phyloP scores from a whole-genome alignment of 2,113 vertebrate genomes.

The Rhegmatorhina hoffmannsi region DNA sequence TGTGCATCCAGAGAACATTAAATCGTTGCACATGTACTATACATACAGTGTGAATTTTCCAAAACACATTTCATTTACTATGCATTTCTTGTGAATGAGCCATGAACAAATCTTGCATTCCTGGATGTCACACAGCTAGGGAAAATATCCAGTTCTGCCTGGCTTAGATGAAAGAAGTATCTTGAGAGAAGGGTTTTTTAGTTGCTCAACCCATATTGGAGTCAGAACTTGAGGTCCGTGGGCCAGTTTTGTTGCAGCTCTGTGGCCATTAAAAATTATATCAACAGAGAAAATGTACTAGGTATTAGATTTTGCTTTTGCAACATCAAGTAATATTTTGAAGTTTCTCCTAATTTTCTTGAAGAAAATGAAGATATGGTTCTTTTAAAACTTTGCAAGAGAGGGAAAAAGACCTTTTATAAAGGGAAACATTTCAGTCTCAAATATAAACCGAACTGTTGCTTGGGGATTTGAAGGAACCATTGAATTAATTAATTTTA shows the following conservation, averaged over 20 bases:
- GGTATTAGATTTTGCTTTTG: not conserved
- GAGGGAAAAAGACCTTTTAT: not conserved
- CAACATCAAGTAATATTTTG: not conserved
- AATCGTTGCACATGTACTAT: constrained; percentile 42
- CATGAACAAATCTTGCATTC: constrained; percentile 19
- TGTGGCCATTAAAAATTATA: not conserved
- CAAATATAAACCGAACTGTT: not conserved
- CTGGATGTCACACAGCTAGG: not conserved
- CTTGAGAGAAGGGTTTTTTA: not conserved
- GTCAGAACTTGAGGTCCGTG: not conserved
- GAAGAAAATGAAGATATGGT: not conserved
- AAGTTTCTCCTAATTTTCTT: not conserved
- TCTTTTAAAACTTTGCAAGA: not conserved
- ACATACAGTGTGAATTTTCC: constrained; percentile 35
- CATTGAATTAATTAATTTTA: not conserved
- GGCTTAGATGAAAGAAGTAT: constrained; percentile 4
- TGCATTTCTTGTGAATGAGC: constrained; percentile 41
- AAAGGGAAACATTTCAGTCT: not conserved
- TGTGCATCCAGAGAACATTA: constrained; percentile 29
- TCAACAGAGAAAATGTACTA: not conserved
- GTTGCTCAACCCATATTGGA: not conserved
- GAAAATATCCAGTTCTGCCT: constrained; percentile 27
- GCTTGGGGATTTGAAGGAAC: not conserved
- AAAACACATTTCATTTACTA: constrained; percentile 39
- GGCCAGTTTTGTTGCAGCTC: not conserved